Percentiles rank a stretch among this genome's conserved stretches.
phyloP scores from a whole-genome alignment of 2,888 invertebrate genomes.

The Spisula subtruncata region DNA sequence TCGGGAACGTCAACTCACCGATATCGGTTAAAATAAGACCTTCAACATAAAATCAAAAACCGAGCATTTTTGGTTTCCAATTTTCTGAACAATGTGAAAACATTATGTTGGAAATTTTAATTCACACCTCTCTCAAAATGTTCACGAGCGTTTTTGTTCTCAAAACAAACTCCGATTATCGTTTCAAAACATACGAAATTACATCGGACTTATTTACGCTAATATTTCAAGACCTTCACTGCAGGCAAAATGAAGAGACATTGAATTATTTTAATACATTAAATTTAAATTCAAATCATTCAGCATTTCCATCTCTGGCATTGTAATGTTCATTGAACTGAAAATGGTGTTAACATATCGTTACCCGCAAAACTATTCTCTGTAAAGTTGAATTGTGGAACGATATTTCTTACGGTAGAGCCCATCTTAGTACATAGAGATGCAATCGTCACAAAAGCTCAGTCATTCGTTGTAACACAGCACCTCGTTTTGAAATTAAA shows the following conservation, averaged over 20 bases:
- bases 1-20: too few species aligned
- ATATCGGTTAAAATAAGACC: too few species aligned
- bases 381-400: neutral
- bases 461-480: too few species aligned
- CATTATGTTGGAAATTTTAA: neutral
- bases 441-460: too few species aligned
- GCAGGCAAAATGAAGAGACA: neutral
- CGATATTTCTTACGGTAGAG: too few species aligned
- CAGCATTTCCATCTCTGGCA: too few species aligned
- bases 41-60: too few species aligned
- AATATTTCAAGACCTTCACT: neutral
- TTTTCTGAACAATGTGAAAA: neutral
- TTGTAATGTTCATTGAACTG: neutral
- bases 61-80: too few species aligned
- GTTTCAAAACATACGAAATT: neutral
- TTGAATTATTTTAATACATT: neutral
- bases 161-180: neutral
- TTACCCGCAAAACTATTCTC: neutral
- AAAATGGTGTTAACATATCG: neutral
- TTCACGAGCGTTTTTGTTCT: neutral
- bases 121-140: neutral
- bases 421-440: too few species aligned
- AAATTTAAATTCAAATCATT: neutral
- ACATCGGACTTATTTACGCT: neutral
- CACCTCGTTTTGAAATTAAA: too few species aligned